phyloP scores from a whole-genome alignment of 2,113 vertebrate genomes.

The Coregonus clupeaformis region DNA sequence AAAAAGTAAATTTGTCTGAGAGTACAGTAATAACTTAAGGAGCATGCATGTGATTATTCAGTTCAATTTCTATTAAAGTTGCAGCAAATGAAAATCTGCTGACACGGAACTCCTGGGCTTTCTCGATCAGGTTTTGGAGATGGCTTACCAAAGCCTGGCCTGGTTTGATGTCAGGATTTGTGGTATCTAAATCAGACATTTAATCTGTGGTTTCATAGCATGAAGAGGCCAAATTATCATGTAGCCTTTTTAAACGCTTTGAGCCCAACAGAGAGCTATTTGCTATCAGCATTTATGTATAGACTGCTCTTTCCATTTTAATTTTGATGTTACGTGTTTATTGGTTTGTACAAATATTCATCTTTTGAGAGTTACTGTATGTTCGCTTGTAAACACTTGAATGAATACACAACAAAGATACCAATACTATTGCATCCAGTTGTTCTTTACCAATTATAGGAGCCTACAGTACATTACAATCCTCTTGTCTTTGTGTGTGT shows the following conservation, averaged over 20 bases:
- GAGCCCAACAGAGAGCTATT: background rate
- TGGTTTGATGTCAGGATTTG: background rate
- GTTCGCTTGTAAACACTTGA: background rate
- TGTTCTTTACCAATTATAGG: too few relatives aligned
- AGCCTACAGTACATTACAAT: too few relatives aligned
- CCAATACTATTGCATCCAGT: too few relatives aligned
- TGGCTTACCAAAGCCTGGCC: background rate
- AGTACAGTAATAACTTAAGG: too few relatives aligned
- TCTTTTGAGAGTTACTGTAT: background rate
- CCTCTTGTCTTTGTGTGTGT: background rate
- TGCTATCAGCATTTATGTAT: background rate
- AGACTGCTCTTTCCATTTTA: background rate
- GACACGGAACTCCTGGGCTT: background rate
- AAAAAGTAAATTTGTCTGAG: too few relatives aligned
- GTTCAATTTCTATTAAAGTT: too few relatives aligned
- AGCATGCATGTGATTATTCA: too few relatives aligned
- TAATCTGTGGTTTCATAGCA: background rate
- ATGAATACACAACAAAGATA: background rate
- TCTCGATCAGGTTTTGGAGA: background rate
- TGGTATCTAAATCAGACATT: background rate
- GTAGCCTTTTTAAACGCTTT: background rate
- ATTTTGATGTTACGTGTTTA: background rate
- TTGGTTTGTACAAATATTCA: background rate
- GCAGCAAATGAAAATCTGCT: background rate
- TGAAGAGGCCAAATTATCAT: background rate